phyloP scores from a whole-genome alignment of 2,888 invertebrate genomes.

The Pterostichus madidus region DNA sequence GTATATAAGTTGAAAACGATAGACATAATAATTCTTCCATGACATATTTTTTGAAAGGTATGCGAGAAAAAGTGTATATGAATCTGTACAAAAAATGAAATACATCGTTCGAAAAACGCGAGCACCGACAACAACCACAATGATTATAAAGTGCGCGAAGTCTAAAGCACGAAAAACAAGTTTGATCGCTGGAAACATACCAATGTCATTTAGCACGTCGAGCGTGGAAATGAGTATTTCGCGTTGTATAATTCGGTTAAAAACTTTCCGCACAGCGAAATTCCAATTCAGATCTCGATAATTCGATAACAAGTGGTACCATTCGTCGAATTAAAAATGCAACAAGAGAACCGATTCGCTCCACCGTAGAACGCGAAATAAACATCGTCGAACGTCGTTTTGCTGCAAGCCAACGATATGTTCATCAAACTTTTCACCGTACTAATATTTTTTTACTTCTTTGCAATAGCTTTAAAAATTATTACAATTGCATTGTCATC shows the following conservation, averaged over 20 bases:
- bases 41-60: neutral
- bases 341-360: conserved; percentile 42
- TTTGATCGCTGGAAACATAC: conserved; percentile 23
- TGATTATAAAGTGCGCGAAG: conserved; percentile 32
- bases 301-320: conserved; percentile 57
- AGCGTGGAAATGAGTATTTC: conserved; percentile 57
- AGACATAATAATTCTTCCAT: too few species aligned
- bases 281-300: conserved; percentile 59
- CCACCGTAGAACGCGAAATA: conserved; percentile 15
- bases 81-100: conserved; percentile 17
- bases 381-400: conserved; percentile 2
- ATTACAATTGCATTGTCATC: too few species aligned
- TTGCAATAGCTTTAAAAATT: too few species aligned
- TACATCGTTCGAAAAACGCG: conserved; percentile 35
- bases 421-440: neutral
- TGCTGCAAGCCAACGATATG: neutral
- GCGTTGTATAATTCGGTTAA: conserved; percentile 57
- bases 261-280: conserved; percentile 54
- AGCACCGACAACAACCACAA: conserved; percentile 15
- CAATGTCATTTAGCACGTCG: conserved; percentile 44
- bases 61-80: conserved; percentile 1
- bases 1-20: too few species aligned
- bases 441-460: too few species aligned
- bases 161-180: conserved; percentile 41
- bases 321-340: conserved; percentile 61